Base-by-base conservation (phyloP, 2,113 vertebrate genomes). In the Cyrtonyx montezumae region DNA sequence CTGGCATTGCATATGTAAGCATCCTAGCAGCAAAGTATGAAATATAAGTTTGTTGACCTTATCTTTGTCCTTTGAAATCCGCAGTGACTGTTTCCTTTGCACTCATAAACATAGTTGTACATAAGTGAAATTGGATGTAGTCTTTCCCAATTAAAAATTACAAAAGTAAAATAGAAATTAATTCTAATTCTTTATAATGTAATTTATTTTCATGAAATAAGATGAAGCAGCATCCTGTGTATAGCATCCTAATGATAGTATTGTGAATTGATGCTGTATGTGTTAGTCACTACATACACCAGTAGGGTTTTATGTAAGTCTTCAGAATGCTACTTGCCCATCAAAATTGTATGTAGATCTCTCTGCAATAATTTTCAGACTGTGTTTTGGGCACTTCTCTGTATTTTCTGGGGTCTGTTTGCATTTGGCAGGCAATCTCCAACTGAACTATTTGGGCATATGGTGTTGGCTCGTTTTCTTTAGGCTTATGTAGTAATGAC, bases 361-460 rank as follows among this genome's bases (percentile, higher is more conserved):
- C 61, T 86, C 93, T 87, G 82, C 86, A 85, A 90, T 87, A 55
- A 85, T 95, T 84, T 93, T 92, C 56, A 46, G 55, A 48, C 23
- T 81, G 26, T 66, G 43, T 67, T 91, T 81, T 90, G 84, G 70
- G 86, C 70, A 75, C 37, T 76, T 74, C 66, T 45, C 19, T 86
- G 18, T 80, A 28, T 59, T 87, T 91, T 26, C 59, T 74, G 80
- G 61, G 65, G 30, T 56, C 17, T 56, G 55, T 20, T 56, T 56
- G 30, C 68, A 85, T 67, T 46, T 96, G 79, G 62, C 79, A 84
- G 49, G 18, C 2, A 1, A 32, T 87, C 76, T 80, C 20, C 32
- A 17, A 43, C 40, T 61, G 59, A 69, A 55, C 32, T 77, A 67
- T 19, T 58, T 87, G 45, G 48, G 58, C 79, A 83, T 79, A 79